phyloP scores from a whole-genome alignment of 2,888 invertebrate genomes.

The Sthenelais limicola region DNA sequence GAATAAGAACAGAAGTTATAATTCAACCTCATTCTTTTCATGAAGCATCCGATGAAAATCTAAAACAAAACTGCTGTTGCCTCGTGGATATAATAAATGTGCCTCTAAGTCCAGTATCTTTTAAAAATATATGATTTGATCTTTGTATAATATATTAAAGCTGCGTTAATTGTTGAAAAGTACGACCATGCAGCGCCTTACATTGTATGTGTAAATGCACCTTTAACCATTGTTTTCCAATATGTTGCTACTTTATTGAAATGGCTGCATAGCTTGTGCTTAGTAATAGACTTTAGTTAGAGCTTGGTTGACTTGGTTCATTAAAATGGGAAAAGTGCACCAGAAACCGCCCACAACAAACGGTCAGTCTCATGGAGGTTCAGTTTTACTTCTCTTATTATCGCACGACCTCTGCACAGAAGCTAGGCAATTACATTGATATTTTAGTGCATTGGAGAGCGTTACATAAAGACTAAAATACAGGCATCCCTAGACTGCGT shows the following conservation, averaged over 20 bases:
- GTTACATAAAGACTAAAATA: too few species aligned
- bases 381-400: too few species aligned
- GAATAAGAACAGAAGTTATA: too few species aligned
- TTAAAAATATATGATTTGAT: too few species aligned
- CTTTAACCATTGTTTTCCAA: conserved; percentile 30
- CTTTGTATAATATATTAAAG: conserved; percentile 5
- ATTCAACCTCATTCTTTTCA: too few species aligned
- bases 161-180: conserved; percentile 20
- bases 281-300: conserved; percentile 35
- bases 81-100: conserved; percentile 26
- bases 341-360: conserved; percentile 9
- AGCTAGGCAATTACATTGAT: too few species aligned
- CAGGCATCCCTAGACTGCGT: too few species aligned
- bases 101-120: conserved; percentile 35
- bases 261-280: conserved; percentile 25
- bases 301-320: background rate
- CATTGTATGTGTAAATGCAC: conserved; percentile 28
- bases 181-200: conserved; percentile 22
- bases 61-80: conserved; percentile 39
- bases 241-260: conserved; percentile 33
- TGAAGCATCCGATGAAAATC: too few species aligned
- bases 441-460: too few species aligned
- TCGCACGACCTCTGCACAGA: too few species aligned
- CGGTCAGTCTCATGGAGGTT: too few species aligned
- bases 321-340: conserved; percentile 29